A percentile compares a stretch with the other conserved stretches of the same genome.
Conservation (phyloP, 1,140 invertebrate genomes). For the Hestina assimilis region DNA sequence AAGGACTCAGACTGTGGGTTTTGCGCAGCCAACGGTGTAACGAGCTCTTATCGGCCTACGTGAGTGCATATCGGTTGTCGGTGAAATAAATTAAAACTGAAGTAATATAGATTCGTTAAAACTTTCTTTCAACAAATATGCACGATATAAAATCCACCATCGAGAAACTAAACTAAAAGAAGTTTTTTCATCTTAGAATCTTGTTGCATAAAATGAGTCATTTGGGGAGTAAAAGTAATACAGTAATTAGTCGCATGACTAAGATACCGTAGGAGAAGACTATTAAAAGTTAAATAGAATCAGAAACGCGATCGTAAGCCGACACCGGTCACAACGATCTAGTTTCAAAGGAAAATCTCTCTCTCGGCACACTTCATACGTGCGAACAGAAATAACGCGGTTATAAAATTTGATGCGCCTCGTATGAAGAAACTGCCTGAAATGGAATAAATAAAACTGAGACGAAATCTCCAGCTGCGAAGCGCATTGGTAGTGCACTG, state of each 20-base stretch:
- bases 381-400: constrained; percentile 49
- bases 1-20: constrained; percentile 24
- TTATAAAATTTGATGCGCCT: constrained; percentile 48
- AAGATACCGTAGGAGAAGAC: constrained; percentile 8
- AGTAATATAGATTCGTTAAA: constrained; percentile 5
- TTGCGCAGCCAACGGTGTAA: constrained; percentile 12
- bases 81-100: constrained; percentile 16
- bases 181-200: no score
- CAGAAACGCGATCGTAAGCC: constrained; percentile 45
- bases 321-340: constrained; percentile 51
- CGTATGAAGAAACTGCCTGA: constrained; percentile 37
- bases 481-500: constrained; percentile 60
- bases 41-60: constrained; percentile 30
- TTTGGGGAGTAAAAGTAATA: neutral
- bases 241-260: constrained; percentile 5
- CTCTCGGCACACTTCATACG: constrained; percentile 37
- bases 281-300: constrained; percentile 52
- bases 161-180: no score
- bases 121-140: no score
- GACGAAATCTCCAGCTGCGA: constrained; percentile 60
- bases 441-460: constrained; percentile 49
- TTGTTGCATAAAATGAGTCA: neutral
- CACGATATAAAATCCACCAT: no score
- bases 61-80: constrained; percentile 21
- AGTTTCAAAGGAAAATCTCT: constrained; percentile 65